A percentile compares a stretch with the other conserved stretches of the same genome.
Evolutionary conservation across 2,113 vertebrate species (phyloP).

Genomic region (Mesitornis unicolor): DNA sequence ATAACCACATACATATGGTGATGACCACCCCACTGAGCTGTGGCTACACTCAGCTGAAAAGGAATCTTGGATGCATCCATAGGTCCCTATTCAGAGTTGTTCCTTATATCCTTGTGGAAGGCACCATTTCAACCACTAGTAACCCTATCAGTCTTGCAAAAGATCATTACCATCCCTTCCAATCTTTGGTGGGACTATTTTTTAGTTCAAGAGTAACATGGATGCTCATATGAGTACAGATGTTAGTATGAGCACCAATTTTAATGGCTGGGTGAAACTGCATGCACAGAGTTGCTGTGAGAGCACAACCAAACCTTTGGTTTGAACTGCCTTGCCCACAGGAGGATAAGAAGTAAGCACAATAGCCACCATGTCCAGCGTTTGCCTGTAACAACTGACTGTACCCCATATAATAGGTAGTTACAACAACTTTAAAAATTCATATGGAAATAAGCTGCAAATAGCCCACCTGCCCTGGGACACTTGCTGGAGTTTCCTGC

Average conservation of each 20-base stretch:
- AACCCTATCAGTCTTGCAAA: not conserved
- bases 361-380: not conserved
- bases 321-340: not conserved
- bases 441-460: not conserved
- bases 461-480: fast-evolving
- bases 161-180: not conserved
- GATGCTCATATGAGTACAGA: not conserved
- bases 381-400: not conserved
- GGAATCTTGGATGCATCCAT: not conserved
- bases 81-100: not conserved
- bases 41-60: not conserved
- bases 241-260: not conserved
- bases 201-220: not conserved
- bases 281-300: not conserved
- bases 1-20: not conserved
- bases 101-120: not conserved
- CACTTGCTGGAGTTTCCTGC: not conserved
- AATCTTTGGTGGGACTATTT: not conserved
- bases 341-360: not conserved
- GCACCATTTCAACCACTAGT: not conserved
- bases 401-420: not conserved
- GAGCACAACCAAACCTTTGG: not conserved
- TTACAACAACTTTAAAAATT: not conserved
- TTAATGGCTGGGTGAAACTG: not conserved
- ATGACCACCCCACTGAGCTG: not conserved